These are phyloP conservation scores for Zonotrichia albicollis DNA, from an alignment of 2,797 vertebrate genomes.

Conservation along the genomic window DNA sequence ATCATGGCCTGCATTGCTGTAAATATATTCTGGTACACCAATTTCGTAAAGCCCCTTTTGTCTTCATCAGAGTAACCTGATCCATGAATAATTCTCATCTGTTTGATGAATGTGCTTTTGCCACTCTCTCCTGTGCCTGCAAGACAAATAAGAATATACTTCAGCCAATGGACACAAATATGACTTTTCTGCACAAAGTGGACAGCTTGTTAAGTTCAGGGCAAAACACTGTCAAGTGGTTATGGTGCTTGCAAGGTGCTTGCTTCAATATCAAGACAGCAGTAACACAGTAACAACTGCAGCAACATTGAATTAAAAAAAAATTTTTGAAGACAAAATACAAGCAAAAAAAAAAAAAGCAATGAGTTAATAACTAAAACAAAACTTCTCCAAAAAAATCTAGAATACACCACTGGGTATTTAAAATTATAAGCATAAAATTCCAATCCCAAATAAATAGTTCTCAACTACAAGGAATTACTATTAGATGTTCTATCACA, in stretches of 20 bases:
- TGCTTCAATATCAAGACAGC: background rate
- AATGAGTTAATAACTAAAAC: background rate
- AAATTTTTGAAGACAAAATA: background rate
- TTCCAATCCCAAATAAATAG: background rate
- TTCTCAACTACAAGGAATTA: background rate
- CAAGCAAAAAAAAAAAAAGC: background rate
- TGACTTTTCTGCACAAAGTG: background rate
- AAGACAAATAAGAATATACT: slow-evolving; percentile 50
- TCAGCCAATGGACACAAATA: slow-evolving; percentile 17
- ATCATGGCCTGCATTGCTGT: too few relatives aligned
- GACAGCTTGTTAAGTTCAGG: background rate
- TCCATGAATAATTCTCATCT: too few relatives aligned
- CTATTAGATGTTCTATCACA: background rate
- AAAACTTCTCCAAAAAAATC: background rate
- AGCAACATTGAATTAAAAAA: background rate
- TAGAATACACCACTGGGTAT: background rate
- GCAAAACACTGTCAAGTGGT: background rate
- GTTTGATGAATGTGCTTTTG: too few relatives aligned
- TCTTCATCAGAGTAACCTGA: too few relatives aligned
- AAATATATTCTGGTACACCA: too few relatives aligned
- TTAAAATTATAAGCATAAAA: background rate
- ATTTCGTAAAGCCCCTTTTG: too few relatives aligned
- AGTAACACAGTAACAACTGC: background rate
- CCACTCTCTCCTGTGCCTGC: slow-evolving; percentile 92
- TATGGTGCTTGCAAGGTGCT: background rate